Evolutionary conservation across 2,888 invertebrate genomes (phyloP), one percentile per base, ranked within the genome.

Genomic region (Hetaerina titia): DNA sequence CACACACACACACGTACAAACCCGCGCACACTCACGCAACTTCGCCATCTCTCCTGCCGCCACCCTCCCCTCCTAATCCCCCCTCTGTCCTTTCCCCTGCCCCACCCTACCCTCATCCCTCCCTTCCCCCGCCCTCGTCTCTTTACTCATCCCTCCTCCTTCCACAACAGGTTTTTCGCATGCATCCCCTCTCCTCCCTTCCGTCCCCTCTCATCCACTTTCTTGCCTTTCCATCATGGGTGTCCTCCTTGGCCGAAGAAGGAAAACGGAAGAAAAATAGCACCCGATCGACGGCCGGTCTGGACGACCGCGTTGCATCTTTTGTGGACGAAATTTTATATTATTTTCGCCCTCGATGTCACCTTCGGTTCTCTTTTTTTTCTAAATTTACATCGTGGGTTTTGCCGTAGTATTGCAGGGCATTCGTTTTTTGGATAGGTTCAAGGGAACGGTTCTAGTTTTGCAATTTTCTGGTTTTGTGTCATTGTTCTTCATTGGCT

Each of bases 131-230:
- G 31, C 81, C 25, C 7, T 22, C 81, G 11, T 25, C 25, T n/a
- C 25, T 81, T 81, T 11, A 9, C 31, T 31, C 31, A 7, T 31
- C 81, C 13, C 13, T 31, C 81, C 81, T 9, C 22, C 81, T 81
- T 81, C 81, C 81, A 81, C 81, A 81, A 81, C 81, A 81, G 81
- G 81, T 81, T 81, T 81, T 81, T 81, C 81, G 81, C 81, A 81
- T 81, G 81, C 31, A 81, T 81, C 25, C 74, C 74, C 25, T 25
- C 25, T 25, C 74, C 81, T n/a, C 81, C 25, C 2, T 15, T 81
- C 17, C 63, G 17, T 17, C 63, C 63, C 63, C 45, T 45, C 45
- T 45, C 45, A 45, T 45, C 45, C 45, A 45, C 45, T 45, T 31
- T 15, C 31, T 81, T 31, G 31, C 81, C 81, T n/a, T 31, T 31